Evolutionary conservation across 35 echinoderm and acorn worm genomes (phyloP).

Genomic region (Hemicentrotus pulcherrimus): DNA sequence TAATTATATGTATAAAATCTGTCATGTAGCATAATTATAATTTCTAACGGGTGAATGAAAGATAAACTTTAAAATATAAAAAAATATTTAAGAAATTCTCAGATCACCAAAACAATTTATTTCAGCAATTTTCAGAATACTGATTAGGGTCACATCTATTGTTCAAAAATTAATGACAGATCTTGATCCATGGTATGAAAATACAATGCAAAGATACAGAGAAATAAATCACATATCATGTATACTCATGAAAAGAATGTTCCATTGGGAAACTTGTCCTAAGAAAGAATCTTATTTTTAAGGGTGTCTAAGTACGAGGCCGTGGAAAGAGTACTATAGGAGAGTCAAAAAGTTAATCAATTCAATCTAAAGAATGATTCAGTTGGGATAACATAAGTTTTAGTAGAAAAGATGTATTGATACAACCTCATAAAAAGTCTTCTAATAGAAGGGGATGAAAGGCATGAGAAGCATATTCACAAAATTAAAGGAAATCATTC

Average conservation of each 20-base stretch:
- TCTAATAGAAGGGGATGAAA: not conserved
- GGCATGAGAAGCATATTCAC: not conserved
- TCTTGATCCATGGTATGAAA: not conserved
- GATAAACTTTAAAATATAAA: no score
- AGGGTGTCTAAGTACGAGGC: not conserved
- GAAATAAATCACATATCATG: not conserved
- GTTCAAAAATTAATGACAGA: not conserved
- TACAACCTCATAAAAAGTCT: not conserved
- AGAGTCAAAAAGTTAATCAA: not conserved
- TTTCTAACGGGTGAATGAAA: no score
- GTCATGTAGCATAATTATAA: no score
- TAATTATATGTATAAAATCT: no score
- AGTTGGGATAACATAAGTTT: not conserved
- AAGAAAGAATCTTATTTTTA: not conserved
- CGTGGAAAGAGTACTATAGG: conserved; percentile 10
- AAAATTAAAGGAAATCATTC: not conserved
- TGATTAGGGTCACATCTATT: not conserved
- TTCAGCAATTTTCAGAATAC: not conserved
- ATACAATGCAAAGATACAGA: no score
- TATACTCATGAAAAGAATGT: not conserved
- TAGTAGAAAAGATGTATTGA: not conserved
- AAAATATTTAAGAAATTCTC: not conserved
- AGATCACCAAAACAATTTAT: not conserved
- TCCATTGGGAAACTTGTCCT: not conserved
- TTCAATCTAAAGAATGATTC: not conserved